Base-by-base conservation (phyloP, 2,888 invertebrate genomes). In the Platycheirus albimanus region DNA sequence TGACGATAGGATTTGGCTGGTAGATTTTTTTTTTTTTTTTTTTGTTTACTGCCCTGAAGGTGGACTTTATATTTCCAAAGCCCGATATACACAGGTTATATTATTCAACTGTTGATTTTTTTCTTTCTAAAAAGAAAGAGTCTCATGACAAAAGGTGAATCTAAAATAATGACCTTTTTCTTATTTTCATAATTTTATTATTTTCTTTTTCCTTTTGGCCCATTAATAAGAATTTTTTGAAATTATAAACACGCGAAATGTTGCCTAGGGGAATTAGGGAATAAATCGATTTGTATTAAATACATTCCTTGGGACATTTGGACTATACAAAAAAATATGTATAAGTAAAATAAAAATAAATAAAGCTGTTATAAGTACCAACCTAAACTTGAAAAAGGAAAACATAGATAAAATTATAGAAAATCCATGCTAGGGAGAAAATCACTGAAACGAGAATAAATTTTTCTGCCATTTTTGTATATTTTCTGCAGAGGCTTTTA, bases 81-180 rank as follows among this genome's bases (percentile, higher is more conserved):
- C 51, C 20, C 17, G 43, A 17, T n/a, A n/a, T n/a, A n/a, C n/a
- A n/a, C n/a, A n/a, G n/a, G 33, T 58, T 20, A 17, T 66, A 69
- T 58, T 70, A 52, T 67, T 63, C 76, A 81, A 66, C 76, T 81
- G 76, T 81, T 81, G 81, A 81, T 66, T 47, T 13, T 30, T 43
- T 43, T 7, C 20, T 49, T 41, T 33, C 1, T 24, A 6, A 20
- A 13, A 19, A 0, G 8, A 28, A 43, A 30, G 17, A 28, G 17
- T 19, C 13, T 4, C 24, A 56, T n/a, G 13, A 28, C 19, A 36
- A 64, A 70, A 61, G 64, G 33, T 71, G 43, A 64, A 78, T 64
- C 69, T 51, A 13, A 69, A 78, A 83, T 78, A 83, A 83, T 78
- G 77, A 78, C 52, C 38, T 38, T 15, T 67, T 45, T 54, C 24